Base-by-base conservation (phyloP, 2,797 vertebrate species). In the Falco columbarius region DNA sequence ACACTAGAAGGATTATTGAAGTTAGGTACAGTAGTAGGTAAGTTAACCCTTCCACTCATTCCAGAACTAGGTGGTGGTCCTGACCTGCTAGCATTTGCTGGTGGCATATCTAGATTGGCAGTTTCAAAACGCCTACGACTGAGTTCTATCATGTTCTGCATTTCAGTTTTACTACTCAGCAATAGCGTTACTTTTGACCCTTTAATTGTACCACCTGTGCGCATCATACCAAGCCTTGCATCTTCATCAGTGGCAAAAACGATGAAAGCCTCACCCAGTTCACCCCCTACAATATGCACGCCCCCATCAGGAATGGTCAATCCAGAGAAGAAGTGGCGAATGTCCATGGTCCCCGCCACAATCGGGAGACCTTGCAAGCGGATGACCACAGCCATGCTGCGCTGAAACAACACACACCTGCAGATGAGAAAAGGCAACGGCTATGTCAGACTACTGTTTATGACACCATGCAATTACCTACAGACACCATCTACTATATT, bases 271-370 rank as follows among this genome's bases (percentile, higher is more conserved):
- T 99, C 99, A 97, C 99, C 99, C 98, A 99, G 99, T 98, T 99
- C 99, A 98, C 99, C 99, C 98, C 99, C 99, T 98, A 99, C 99
- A 98, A 99, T 99, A 99, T 99, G 99, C 97, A 99, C 99, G 97
- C 99, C 99, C 98, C 99, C 99, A 98, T 99, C 99, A 90, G 99
- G 99, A 98, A 99, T 99, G 98, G 99, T 99, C 98, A 99, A 99
- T 98, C 99, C 99, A 98, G 99, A 99, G 99, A 99, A 99, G 99
- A 99, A 99, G 99, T 99, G 99, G 97, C 99, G 99, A 99, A 99
- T 99, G 99, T 99, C 99, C 99, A 99, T 99, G 98, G 99, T 99
- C 98, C 99, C 99, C 96, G 99, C 99, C 99, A 99, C 99, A 99
- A 99, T 99, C 98, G 99, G 99, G 98, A 99, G 99, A 98, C 99